A percentile compares a stretch with the other conserved stretches of the same genome.
These are phyloP conservation scores for Bradypus variegatus DNA, from an alignment of 2,797 vertebrate species.

Conservation along the genomic window DNA sequence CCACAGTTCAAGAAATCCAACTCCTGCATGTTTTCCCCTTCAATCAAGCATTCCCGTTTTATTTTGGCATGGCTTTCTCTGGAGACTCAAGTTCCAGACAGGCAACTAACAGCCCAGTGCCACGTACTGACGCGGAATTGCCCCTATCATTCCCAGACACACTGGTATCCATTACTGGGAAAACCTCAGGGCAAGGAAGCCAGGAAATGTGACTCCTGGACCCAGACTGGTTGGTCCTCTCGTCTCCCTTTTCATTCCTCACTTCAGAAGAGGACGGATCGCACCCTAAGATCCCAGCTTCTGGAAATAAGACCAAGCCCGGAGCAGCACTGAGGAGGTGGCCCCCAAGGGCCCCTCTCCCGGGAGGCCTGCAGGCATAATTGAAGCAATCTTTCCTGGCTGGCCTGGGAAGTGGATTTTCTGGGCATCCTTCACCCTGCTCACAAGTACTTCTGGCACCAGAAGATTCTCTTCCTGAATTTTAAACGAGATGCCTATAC, in stretches of 20 bases:
- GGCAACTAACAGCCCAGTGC: neutral
- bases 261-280: neutral
- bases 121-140: neutral
- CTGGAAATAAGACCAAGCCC: neutral
- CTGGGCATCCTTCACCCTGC: too few species aligned
- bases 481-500: neutral
- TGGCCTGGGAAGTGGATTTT: neutral
- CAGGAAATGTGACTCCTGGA: fast-evolving
- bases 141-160: neutral
- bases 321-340: fast-evolving
- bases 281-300: neutral
- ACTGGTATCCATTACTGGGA: neutral
- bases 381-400: neutral
- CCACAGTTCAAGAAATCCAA: neutral
- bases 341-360: neutral
- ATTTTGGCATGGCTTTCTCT: neutral
- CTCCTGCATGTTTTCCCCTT: neutral
- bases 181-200: fast-evolving
- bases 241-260: neutral
- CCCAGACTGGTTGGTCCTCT: too few species aligned
- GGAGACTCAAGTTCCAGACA: neutral
- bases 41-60: neutral
- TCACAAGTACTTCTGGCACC: neutral
- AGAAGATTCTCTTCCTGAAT: neutral
- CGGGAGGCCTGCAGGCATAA: fast-evolving